phyloP scores from a whole-genome alignment of 37 sponge, comb jelly and placozoan species.

The Aplysina aerophoba region DNA sequence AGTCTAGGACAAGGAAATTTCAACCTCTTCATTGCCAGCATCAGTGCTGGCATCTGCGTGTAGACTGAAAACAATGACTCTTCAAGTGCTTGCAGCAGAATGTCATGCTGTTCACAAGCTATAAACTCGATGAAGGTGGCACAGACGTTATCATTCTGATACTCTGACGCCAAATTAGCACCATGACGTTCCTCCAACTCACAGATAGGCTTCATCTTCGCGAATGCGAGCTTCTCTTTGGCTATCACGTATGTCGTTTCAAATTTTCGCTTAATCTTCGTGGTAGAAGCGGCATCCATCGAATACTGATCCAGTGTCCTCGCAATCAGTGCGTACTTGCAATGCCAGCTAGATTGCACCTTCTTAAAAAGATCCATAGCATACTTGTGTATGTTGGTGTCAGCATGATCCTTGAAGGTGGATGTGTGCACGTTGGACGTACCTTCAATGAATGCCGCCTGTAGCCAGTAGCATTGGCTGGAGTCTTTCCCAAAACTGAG shows the following conservation, averaged over 20 bases:
- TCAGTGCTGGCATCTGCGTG: constrained; percentile 50
- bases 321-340: background rate
- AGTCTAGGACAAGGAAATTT: constrained; percentile 36
- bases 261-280: constrained; percentile 36
- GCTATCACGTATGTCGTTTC: constrained; percentile 51
- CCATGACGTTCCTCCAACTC: constrained; percentile 59
- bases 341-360: background rate
- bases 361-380: constrained; percentile 43
- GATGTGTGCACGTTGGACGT: constrained; percentile 30
- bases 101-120: background rate
- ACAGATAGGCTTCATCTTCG: constrained; percentile 56
- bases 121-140: constrained; percentile 56
- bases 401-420: constrained; percentile 50
- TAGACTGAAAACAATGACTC: constrained; percentile 39
- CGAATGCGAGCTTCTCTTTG: constrained; percentile 38
- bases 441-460: constrained; percentile 55
- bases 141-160: constrained; percentile 39
- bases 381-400: constrained; percentile 31
- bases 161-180: constrained; percentile 44
- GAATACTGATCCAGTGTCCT: constrained; percentile 4
- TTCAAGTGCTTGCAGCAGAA: background rate
- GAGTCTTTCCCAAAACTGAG: constrained; percentile 35
- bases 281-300: constrained; percentile 30
- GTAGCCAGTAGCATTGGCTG: constrained; percentile 28
- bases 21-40: constrained; percentile 47